These are phyloP conservation scores for Acanthurus leucopareius DNA, from an alignment of 2,797 vertebrate species.

Conservation along the genomic window DNA sequence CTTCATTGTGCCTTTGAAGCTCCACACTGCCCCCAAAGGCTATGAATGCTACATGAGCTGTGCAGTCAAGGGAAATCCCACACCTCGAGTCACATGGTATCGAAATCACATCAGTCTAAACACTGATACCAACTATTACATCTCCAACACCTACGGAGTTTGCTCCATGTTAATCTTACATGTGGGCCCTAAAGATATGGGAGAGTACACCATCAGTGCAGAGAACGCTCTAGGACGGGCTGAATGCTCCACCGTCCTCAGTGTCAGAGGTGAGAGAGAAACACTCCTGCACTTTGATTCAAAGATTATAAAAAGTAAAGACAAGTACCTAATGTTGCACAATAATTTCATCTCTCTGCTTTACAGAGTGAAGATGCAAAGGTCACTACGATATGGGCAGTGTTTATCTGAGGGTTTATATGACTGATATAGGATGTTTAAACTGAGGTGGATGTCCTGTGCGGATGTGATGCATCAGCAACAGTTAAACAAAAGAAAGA, in stretches of 20 bases:
- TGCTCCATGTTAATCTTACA: conserved; percentile 89
- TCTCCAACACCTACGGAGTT: conserved; percentile 88
- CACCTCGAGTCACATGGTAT: conserved; percentile 90
- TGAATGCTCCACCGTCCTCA: conserved; percentile 85
- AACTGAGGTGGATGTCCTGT: conserved; percentile 20
- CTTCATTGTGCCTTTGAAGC: conserved; percentile 88
- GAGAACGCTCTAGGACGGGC: conserved; percentile 86
- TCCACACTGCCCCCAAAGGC: conserved; percentile 87
- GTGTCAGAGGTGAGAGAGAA: conserved; percentile 85
- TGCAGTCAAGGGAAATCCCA: conserved; percentile 88
- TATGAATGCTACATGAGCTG: conserved; percentile 92
- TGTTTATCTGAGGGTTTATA: neutral
- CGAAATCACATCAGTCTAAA: conserved; percentile 86
- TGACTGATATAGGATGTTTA: neutral
- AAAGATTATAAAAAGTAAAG: neutral
- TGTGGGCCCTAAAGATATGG: conserved; percentile 84
- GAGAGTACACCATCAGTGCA: conserved; percentile 86
- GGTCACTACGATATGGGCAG: neutral
- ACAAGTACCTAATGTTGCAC: neutral
- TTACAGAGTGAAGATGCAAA: conserved; percentile 69
- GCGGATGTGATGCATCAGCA: conserved; percentile 21
- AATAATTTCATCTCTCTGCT: conserved; percentile 17
- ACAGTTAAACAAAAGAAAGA: neutral
- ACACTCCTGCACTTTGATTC: neutral
- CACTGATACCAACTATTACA: conserved; percentile 83